Base-by-base conservation (phyloP, 2,113 vertebrate species). In the Sylvilagus bachmani region DNA sequence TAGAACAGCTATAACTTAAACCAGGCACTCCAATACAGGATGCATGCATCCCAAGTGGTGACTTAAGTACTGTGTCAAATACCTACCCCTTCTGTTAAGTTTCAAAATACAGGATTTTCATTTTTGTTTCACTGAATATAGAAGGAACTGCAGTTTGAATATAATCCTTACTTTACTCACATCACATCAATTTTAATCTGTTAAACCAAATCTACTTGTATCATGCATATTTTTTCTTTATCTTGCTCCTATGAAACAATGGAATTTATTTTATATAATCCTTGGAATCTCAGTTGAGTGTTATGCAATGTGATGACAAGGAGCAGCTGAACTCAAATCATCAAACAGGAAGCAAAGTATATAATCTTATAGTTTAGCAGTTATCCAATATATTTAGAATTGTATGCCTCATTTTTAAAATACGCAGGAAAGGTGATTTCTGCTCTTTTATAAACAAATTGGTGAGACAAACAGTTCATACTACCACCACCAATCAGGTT, bases 221-320 rank as follows among this genome's bases (percentile, higher is more conserved):
- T 25, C 9, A n/a, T 49, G 0, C 0, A 61, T 73, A 0, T 29
- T 55, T 62, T 44, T 44, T 44, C 31, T 74, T 94, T 83, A 69
- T 22, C 6, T 22, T 9, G 0, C 25, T 83, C 1, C n/a, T 58
- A 44, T 64, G 58, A 24, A 29, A 93, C 3, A 95, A 64, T 38
- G 10, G 5, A 69, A 73, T 86, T 83, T 84, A 10, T 74, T 53
- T 89, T 44, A 88, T 73, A 55, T 71, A 78, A 87, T 89, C 93
- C 10, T 93, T 17, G 36, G n/a, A 75, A 93, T 82, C 66, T 82
- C 8, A 89, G 25, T 55, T 9, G 0, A 81, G 3, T 10, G 62
- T 49, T 71, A 33, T 67, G 4, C 1, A 71, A 16, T 86, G 55
- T 14, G 6, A 36, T 53, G 12, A 12, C 6, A 75, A 89, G 38